phyloP scores from a whole-genome alignment of 2,797 vertebrate species.

The Sternarchorhynchus goeldii region DNA sequence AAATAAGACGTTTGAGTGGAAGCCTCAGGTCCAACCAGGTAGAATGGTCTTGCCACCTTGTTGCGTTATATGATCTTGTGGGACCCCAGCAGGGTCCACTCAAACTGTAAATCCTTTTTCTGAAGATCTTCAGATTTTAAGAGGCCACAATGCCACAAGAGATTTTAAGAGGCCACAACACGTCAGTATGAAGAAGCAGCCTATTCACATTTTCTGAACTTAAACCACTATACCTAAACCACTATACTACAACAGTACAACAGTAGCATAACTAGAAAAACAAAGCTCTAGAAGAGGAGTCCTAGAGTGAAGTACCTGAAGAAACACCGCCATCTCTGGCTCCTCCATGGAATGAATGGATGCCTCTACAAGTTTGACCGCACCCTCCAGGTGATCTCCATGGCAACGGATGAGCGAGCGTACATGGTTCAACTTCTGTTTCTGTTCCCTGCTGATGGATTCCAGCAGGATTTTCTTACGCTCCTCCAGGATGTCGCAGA shows the following conservation, averaged over 20 bases:
- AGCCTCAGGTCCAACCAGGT: neutral
- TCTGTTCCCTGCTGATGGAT: slow-evolving; percentile 78
- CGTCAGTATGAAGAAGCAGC: no score
- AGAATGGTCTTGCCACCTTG: neutral
- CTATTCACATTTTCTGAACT: no score
- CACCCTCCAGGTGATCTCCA: slow-evolving; percentile 81
- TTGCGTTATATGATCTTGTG: no score
- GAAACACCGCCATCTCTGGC: slow-evolving; percentile 83
- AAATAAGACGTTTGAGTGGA: neutral
- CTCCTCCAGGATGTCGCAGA: slow-evolving; percentile 84
- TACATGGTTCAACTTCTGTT: slow-evolving; percentile 78
- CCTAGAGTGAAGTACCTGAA: slow-evolving; percentile 74
- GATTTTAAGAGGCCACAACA: no score
- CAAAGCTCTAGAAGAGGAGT: neutral
- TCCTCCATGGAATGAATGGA: slow-evolving; percentile 89
- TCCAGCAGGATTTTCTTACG: slow-evolving; percentile 84
- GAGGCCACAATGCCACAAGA: no score
- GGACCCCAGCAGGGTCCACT: no score
- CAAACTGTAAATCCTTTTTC: no score
- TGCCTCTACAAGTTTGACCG: slow-evolving; percentile 83
- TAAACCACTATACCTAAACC: no score
- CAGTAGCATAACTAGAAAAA: neutral
- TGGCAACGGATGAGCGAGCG: slow-evolving; percentile 80
- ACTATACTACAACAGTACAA: neutral
- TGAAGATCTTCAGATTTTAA: no score